Percentiles rank a stretch among this genome's conserved stretches.
These are phyloP conservation scores for Lota lota DNA, from an alignment of 2,113 vertebrate genomes.

Conservation along the genomic window DNA sequence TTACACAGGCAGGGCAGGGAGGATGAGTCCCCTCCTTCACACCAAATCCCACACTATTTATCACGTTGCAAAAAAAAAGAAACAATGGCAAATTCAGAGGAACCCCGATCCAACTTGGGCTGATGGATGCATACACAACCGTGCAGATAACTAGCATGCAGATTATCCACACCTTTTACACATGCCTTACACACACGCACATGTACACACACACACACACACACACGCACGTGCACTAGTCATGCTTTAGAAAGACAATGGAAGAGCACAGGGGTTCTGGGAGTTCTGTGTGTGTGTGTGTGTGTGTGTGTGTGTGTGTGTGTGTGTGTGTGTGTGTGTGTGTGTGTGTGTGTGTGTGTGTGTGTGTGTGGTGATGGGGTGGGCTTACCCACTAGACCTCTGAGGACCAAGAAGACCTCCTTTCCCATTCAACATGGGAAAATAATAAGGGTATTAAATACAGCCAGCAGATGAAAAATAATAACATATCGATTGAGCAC, in stretches of 20 bases:
- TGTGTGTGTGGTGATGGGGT: no score
- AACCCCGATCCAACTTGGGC: constrained; percentile 15
- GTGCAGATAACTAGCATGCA: constrained; percentile 36
- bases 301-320: no score
- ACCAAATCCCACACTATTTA: constrained; percentile 21
- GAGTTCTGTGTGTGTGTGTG: no score
- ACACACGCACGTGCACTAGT: no score
- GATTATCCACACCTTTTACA: constrained; percentile 25
- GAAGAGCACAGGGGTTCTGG: no score
- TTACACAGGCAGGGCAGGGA: constrained; percentile 6
- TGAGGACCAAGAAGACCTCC: constrained; percentile 52
- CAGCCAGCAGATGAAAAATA: constrained; percentile 80
- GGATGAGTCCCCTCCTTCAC: constrained; percentile 17
- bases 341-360: no score
- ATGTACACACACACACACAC: no score
- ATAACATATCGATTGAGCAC: constrained; percentile 77
- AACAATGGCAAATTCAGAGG: constrained; percentile 26
- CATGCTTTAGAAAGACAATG: no score
- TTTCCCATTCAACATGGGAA: constrained; percentile 64
- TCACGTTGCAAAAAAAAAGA: constrained; percentile 13
- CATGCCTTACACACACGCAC: constrained; percentile 5
- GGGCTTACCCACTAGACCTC: background rate
- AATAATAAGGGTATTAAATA: constrained; percentile 79
- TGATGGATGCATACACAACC: background rate
- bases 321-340: no score